Evolutionary conservation across 2,888 invertebrate species (phyloP), one percentile per base, ranked within the genome.

Genomic region (Mycogona germanica): DNA sequence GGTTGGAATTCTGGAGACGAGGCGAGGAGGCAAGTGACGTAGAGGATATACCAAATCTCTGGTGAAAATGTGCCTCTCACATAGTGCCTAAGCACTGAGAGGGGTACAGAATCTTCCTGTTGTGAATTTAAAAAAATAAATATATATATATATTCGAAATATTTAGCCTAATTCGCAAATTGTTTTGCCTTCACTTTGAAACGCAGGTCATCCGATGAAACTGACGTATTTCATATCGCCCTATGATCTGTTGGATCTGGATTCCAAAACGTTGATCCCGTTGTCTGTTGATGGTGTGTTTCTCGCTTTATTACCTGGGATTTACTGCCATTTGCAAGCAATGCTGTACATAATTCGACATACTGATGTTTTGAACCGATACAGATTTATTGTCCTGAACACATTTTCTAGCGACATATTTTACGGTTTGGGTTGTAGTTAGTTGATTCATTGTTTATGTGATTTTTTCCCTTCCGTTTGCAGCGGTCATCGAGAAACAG

Each of bases 151-250:
- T 28, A 26, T 23, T 21, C 19, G 25, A 2, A 28, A 28, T 25
- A 21, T 37, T 53, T n/a, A 21, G 46, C 44, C 21, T 14, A 1
- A 12, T 32, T 44, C 29, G 44, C 25, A 29, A 9, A 49, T 17
- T 29, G n/a, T n/a, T 42, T 5, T 28, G 14, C 12, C 21, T 37
- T n/a, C n/a, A 14, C 26, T 65, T 67, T n/a, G n/a, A n/a, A n/a
- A n/a, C n/a, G 5, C 70, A 84, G 84, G 89, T 55, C 89, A 92
- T 67, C 87, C 95, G 1, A 87, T 95, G 87, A 86, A 85, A 64
- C 73, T 96, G 28, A 92, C 89, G 0, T 96, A 92, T 70, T 93
- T 93, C 69, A 85, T 93, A 3, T 87, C 89, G 0, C 92, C 93
- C 0, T 93, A 92, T 66, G 92, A 93, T 68, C 74, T 93, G 47